phyloP scores from a whole-genome alignment of 2,113 vertebrate species.

The Elachura formosa region DNA sequence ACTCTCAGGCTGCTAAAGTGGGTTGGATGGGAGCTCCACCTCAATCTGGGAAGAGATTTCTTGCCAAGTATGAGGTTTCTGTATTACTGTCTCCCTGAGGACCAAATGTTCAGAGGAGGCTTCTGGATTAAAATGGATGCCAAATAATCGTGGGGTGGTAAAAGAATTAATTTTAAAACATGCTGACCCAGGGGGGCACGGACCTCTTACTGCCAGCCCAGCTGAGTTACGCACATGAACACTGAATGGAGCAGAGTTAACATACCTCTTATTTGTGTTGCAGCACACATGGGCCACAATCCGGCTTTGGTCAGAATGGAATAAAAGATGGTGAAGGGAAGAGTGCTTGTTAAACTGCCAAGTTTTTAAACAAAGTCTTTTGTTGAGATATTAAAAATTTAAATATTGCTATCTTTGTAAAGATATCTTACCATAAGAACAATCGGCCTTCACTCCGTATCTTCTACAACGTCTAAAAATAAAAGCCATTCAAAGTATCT shows the following conservation, averaged over 20 bases:
- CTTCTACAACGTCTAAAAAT: slow-evolving; percentile 41
- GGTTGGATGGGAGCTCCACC: neutral
- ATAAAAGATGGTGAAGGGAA: slow-evolving; percentile 60
- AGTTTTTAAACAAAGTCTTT: slow-evolving; percentile 35
- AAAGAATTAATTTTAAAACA: fast-evolving
- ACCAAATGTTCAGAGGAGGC: neutral
- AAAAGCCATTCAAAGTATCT: slow-evolving; percentile 39
- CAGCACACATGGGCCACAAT: slow-evolving; percentile 25
- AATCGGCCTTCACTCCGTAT: slow-evolving; percentile 16
- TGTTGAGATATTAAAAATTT: slow-evolving; percentile 45
- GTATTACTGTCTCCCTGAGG: neutral
- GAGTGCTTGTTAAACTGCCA: slow-evolving; percentile 35
- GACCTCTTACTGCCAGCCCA: neutral
- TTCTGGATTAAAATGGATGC: neutral
- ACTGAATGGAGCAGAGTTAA: neutral
- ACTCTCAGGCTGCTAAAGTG: neutral
- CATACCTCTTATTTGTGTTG: slow-evolving; percentile 11
- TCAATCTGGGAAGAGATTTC: neutral
- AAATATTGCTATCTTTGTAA: slow-evolving; percentile 44
- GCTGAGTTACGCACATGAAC: neutral
- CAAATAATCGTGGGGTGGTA: neutral
- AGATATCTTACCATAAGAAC: neutral
- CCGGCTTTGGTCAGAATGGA: slow-evolving; percentile 70
- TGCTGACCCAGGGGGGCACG: neutral
- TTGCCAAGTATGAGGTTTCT: neutral